phyloP scores from a whole-genome alignment of 2,797 vertebrate genomes.

The Mareca penelope region DNA sequence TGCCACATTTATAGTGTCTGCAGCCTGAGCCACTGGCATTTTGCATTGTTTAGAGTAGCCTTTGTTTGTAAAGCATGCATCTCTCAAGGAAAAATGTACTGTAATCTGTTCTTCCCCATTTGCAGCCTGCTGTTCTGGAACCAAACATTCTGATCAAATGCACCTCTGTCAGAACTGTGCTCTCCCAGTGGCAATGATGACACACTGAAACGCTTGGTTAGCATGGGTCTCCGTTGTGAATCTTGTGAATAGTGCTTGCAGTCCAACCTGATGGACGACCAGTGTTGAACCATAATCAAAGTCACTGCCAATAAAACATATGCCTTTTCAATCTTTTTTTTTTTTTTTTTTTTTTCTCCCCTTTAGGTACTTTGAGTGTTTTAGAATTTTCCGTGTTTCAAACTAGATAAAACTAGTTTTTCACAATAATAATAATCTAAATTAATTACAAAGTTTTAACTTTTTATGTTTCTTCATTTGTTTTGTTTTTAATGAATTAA shows the following conservation, averaged over 20 bases:
- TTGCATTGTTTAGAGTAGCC: not conserved
- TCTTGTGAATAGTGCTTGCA: not conserved
- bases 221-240: accelerated
- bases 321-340: not conserved
- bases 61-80: not conserved
- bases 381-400: not conserved
- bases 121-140: not conserved
- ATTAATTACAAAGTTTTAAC: not conserved
- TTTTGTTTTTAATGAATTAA: not conserved
- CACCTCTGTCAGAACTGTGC: not conserved
- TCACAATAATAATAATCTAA: no score
- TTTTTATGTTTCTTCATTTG: no score
- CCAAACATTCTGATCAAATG: not conserved
- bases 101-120: not conserved
- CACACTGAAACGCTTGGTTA: not conserved
- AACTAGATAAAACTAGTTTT: not conserved
- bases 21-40: not conserved
- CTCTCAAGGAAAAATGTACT: not conserved
- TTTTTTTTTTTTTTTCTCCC: not conserved
- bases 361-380: not conserved
- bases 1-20: not conserved
- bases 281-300: not conserved
- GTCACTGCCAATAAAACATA: not conserved
- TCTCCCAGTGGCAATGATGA: not conserved
- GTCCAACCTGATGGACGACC: not conserved